Evolutionary conservation across 2,113 vertebrate species (phyloP).

Genomic region (Corapipo altera): DNA sequence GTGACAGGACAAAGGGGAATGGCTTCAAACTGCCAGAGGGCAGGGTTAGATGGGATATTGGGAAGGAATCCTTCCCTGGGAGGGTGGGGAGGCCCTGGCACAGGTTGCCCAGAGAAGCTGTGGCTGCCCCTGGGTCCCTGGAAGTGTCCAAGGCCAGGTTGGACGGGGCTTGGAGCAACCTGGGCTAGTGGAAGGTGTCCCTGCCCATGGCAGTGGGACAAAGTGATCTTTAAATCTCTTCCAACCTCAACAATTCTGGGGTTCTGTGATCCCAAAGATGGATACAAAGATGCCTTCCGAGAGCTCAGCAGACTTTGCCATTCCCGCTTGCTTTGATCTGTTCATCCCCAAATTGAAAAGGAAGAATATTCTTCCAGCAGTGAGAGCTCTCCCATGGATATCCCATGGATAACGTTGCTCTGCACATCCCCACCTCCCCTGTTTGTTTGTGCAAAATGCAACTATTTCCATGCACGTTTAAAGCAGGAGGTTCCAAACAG

Average conservation of each 20-base stretch:
- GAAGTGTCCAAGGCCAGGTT: background rate
- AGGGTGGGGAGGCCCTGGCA: background rate
- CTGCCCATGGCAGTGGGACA: rapidly evolving
- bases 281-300: background rate
- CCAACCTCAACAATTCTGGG: rapidly evolving
- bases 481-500: background rate
- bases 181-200: background rate
- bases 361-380: background rate
- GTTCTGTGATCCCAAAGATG: background rate
- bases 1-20: background rate
- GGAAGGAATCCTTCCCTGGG: background rate
- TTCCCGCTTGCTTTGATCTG: background rate
- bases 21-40: background rate
- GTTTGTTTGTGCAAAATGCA: rapidly evolving
- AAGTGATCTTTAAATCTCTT: rapidly evolving
- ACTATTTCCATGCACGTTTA: rapidly evolving
- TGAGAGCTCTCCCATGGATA: rapidly evolving
- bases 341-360: too few relatives aligned
- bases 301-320: background rate
- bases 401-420: rapidly evolving
- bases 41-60: background rate
- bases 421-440: rapidly evolving
- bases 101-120: background rate
- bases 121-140: background rate
- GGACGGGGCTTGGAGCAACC: background rate